Evolutionary conservation across 2,888 invertebrate species (phyloP).

Genomic region (Ligdia adustata): DNA sequence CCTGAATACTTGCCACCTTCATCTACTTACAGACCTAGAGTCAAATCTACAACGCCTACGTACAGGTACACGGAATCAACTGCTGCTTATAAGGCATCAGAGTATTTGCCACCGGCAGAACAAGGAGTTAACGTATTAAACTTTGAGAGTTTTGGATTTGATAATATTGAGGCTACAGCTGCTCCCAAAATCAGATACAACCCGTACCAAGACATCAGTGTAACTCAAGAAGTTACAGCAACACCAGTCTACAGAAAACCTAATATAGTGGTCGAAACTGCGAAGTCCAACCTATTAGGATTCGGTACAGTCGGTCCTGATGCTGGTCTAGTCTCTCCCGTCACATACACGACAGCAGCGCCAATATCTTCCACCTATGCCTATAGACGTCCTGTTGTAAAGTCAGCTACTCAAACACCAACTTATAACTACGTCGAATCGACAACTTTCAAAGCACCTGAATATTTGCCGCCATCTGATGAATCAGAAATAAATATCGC

Average conservation of each 20-base stretch:
- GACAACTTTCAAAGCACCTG: conserved; percentile 60
- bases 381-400: conserved; percentile 52
- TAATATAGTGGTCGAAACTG: conserved; percentile 71
- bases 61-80: conserved; percentile 56
- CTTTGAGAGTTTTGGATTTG: conserved; percentile 58
- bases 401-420: conserved; percentile 50
- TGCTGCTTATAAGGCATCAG: conserved; percentile 56
- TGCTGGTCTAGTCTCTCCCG: conserved; percentile 67
- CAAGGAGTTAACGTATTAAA: conserved; percentile 46
- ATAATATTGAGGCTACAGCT: conserved; percentile 45
- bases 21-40: conserved; percentile 49
- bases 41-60: conserved; percentile 56
- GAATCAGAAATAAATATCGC: conserved; percentile 52
- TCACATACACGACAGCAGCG: conserved; percentile 62
- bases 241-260: conserved; percentile 61
- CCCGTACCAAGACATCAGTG: conserved; percentile 55
- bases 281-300: conserved; percentile 71
- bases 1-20: conserved; percentile 50
- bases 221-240: conserved; percentile 43
- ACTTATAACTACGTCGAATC: conserved; percentile 52
- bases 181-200: conserved; percentile 54
- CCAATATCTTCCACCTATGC: conserved; percentile 57
- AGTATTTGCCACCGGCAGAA: conserved; percentile 61
- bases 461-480: conserved; percentile 67
- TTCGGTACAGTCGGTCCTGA: conserved; percentile 76